Conservation (phyloP, 2,797 vertebrate genomes). For the Morus bassanus region DNA sequence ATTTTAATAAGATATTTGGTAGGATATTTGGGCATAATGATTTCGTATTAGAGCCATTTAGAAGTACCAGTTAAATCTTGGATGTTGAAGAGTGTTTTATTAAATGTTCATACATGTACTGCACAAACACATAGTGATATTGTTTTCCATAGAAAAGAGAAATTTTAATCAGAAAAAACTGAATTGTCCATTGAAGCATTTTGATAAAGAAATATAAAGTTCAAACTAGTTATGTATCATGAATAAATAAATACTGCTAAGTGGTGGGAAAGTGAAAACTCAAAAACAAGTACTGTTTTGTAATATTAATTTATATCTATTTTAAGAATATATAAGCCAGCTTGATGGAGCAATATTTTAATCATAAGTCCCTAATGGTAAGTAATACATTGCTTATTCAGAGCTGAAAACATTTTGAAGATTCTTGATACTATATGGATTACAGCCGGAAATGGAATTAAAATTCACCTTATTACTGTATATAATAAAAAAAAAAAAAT, state of each 20-base stretch:
- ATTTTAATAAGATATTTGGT: background rate
- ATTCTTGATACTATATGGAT: background rate
- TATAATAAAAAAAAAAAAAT: background rate
- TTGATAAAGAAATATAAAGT: background rate
- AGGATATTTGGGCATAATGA: background rate
- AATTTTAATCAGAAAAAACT: background rate
- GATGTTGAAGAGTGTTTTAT: background rate
- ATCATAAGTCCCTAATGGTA: background rate
- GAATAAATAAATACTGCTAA: background rate
- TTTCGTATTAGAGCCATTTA: background rate
- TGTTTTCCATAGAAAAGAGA: background rate
- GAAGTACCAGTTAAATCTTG: background rate
- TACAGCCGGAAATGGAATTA: background rate
- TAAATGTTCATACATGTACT: background rate
- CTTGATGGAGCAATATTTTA: background rate
- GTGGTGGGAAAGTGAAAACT: background rate
- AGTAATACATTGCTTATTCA: background rate
- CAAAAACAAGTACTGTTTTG: background rate
- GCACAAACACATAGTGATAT: background rate
- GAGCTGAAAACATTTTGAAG: background rate
- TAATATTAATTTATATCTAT: background rate
- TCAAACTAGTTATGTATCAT: background rate
- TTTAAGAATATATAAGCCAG: background rate
- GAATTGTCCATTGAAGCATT: background rate
- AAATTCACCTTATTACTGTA: background rate